Conservation (phyloP, 2,888 invertebrate genomes). For the Cryptophagus acutangulus region DNA sequence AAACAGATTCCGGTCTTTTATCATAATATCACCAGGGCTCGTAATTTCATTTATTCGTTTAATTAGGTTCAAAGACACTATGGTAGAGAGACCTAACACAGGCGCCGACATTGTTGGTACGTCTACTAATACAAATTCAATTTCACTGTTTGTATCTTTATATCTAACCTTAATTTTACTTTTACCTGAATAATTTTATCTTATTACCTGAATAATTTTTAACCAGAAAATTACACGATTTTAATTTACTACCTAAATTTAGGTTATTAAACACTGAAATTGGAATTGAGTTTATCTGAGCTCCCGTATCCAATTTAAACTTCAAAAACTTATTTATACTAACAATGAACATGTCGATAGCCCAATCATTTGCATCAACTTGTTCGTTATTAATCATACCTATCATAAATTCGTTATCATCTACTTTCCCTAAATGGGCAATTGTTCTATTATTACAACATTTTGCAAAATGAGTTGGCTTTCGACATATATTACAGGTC, state of each 20-base stretch:
- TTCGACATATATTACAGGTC: background rate
- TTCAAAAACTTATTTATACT: background rate
- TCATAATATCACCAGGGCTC: background rate
- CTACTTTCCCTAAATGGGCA: too few species aligned
- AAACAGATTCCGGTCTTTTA: constrained; percentile 1
- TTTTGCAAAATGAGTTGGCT: background rate
- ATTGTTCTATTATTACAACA: background rate
- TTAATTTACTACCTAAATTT: too few species aligned
- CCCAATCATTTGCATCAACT: constrained; percentile 2
- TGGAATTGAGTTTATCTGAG: constrained; percentile 1
- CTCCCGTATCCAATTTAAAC: constrained; percentile 6
- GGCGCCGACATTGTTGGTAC: background rate
- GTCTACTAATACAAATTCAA: constrained; percentile 3
- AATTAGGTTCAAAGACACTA: background rate
- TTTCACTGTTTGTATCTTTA: too few species aligned
- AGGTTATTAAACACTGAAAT: background rate
- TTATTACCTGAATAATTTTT: too few species aligned
- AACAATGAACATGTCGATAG: background rate
- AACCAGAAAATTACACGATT: too few species aligned
- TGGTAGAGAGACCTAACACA: background rate
- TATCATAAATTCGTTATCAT: too few species aligned
- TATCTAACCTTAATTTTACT: too few species aligned
- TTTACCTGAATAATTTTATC: too few species aligned
- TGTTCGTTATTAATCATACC: too few species aligned
- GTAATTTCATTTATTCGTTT: background rate